A percentile compares a stretch with the other conserved stretches of the same genome.
Evolutionary conservation across 1,140 invertebrate genomes (phyloP).

Genomic region (Eurosta solidaginis): DNA sequence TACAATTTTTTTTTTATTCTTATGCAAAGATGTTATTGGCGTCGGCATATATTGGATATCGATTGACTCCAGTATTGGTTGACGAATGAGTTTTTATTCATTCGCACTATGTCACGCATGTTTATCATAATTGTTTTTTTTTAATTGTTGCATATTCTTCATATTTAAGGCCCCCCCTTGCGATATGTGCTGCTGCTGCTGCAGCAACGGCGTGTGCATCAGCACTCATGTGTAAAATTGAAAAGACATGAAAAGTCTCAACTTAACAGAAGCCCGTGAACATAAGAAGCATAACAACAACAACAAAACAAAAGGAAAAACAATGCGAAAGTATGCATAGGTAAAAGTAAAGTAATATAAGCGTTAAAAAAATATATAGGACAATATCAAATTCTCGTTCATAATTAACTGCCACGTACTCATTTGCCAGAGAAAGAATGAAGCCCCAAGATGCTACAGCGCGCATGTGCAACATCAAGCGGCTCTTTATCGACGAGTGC

Average conservation of each 20-base stretch:
- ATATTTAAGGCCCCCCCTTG: neutral
- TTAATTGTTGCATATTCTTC: neutral
- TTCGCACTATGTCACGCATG: neutral
- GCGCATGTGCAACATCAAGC: neutral
- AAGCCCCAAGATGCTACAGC: neutral
- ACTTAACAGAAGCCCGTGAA: slow-evolving; percentile 13
- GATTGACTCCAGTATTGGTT: slow-evolving; percentile 5
- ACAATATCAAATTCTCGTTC: slow-evolving; percentile 23
- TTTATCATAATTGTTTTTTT: neutral
- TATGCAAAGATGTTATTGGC: neutral
- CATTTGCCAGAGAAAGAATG: neutral
- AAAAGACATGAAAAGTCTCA: slow-evolving; percentile 19
- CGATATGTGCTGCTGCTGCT: neutral
- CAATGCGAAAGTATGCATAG: neutral
- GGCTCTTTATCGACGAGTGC: neutral
- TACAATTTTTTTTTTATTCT: slow-evolving; percentile 4
- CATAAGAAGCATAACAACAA: neutral
- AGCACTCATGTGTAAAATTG: slow-evolving; percentile 23
- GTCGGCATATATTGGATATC: neutral
- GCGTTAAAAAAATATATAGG: too few relatives aligned
- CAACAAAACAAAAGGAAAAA: neutral
- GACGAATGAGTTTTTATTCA: neutral
- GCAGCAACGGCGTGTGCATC: slow-evolving; percentile 15
- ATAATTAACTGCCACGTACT: slow-evolving; percentile 6
- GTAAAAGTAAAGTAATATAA: too few relatives aligned